Evolutionary conservation across 2,888 invertebrate species (phyloP).

Genomic region (Calameuta idolon): DNA sequence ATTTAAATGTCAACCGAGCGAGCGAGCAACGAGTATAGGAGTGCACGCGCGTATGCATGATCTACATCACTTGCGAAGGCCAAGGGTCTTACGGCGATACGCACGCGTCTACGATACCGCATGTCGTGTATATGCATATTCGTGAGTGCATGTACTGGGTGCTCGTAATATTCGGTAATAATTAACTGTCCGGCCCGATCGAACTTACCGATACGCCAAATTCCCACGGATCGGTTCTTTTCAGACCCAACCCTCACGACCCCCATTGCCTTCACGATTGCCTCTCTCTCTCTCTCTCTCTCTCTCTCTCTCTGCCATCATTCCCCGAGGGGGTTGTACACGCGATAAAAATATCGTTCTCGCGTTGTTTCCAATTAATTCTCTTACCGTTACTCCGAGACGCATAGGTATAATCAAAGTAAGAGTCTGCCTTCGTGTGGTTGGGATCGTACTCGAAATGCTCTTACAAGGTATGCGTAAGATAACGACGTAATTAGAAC

Average conservation of each 20-base stretch:
- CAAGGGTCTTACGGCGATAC: background rate
- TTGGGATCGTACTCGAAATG: background rate
- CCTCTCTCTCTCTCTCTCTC: background rate
- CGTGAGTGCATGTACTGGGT: background rate
- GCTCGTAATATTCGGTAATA: background rate
- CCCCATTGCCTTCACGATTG: background rate
- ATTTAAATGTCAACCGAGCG: constrained; percentile 59
- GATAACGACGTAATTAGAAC: background rate
- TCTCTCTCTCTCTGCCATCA: background rate
- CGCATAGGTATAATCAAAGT: background rate
- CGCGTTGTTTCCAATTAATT: background rate
- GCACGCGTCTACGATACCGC: background rate
- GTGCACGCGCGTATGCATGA: constrained; percentile 1
- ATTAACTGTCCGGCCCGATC: background rate
- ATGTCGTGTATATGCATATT: background rate
- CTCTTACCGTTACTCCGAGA: background rate
- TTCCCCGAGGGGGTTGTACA: background rate
- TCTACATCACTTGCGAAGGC: background rate
- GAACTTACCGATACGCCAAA: background rate
- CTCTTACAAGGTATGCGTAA: background rate
- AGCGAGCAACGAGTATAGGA: background rate
- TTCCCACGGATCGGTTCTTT: background rate
- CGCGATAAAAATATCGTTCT: background rate
- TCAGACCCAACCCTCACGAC: background rate
- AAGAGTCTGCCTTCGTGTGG: background rate